Evolutionary conservation across 1,140 invertebrate genomes (phyloP).

Genomic region (Drosophila tani): DNA sequence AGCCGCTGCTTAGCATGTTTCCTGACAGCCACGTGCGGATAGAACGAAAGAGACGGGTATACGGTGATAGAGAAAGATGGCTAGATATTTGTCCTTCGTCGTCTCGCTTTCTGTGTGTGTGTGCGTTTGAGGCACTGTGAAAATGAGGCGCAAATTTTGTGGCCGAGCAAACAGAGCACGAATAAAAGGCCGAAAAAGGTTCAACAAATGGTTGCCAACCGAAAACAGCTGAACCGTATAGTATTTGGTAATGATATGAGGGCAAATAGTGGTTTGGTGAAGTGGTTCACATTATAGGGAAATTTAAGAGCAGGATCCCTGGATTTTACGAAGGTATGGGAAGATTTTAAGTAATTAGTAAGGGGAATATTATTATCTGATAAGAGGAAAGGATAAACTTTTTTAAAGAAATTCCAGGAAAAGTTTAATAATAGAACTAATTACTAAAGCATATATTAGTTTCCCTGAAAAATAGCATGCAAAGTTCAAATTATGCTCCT

Average conservation of each 20-base stretch:
- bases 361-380: not conserved
- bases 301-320: not conserved
- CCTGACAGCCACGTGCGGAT: constrained; percentile 78
- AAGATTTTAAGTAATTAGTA: constrained; percentile 4
- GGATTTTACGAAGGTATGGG: not conserved
- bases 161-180: constrained; percentile 55
- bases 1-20: constrained; percentile 79
- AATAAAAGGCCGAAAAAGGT: constrained; percentile 67
- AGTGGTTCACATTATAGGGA: constrained; percentile 13
- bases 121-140: constrained; percentile 39
- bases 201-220: constrained; percentile 80
- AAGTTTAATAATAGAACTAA: too few species aligned
- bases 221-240: constrained; percentile 48
- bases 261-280: constrained; percentile 19
- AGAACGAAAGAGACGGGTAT: constrained; percentile 29
- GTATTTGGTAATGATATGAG: constrained; percentile 78
- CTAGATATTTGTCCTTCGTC: constrained; percentile 16
- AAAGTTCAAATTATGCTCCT: not conserved
- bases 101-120: constrained; percentile 16
- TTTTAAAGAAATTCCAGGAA: too few species aligned
- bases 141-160: constrained; percentile 80
- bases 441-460: too few species aligned
- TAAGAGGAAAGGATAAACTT: not conserved
- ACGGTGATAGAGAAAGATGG: constrained; percentile 15
- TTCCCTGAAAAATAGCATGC: too few species aligned